A percentile compares a stretch with the other conserved stretches of the same genome.
Conservation (phyloP, 35 echinoderm and acorn worm genomes). For the Ptychodera flava region DNA sequence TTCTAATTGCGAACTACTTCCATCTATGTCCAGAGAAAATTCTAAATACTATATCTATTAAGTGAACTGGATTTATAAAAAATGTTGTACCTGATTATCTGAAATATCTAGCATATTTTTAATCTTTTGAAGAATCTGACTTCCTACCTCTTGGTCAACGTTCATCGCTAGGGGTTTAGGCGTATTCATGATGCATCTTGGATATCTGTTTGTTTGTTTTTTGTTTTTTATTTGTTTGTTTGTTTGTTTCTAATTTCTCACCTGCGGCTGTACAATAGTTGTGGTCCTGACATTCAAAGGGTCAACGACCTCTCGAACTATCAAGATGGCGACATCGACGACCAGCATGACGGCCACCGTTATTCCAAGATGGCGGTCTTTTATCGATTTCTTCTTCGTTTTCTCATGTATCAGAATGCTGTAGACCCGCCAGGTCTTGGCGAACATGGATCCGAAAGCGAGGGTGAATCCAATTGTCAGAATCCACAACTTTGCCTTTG, state of each 20-base stretch:
- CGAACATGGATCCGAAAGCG: conserved; percentile 89
- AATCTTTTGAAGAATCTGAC: too few species aligned
- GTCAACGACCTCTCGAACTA: conserved; percentile 59
- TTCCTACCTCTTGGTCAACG: too few species aligned
- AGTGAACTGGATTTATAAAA: too few species aligned
- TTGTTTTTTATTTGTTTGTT: too few species aligned
- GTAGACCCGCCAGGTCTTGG: conserved; percentile 93
- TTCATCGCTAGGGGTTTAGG: too few species aligned
- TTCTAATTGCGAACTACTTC: too few species aligned
- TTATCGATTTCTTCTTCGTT: conserved; percentile 55
- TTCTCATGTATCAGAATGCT: conserved; percentile 67
- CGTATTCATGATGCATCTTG: too few species aligned
- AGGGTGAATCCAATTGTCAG: conserved; percentile 60
- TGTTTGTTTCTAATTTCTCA: conserved; percentile 10
- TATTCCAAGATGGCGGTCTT: conserved; percentile 38
- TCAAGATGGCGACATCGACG: conserved; percentile 42
- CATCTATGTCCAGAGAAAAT: too few species aligned
- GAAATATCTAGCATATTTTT: too few species aligned
- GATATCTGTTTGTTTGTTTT: too few species aligned
- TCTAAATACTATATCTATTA: too few species aligned
- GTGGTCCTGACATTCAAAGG: conserved; percentile 28
- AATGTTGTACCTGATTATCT: too few species aligned
- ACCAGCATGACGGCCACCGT: conserved; percentile 39
- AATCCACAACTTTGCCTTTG: conserved; percentile 52
- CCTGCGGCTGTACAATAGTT: conserved; percentile 39